Evolutionary conservation across 2,113 vertebrate genomes (phyloP).

Genomic region (Seriola aureovittata): DNA sequence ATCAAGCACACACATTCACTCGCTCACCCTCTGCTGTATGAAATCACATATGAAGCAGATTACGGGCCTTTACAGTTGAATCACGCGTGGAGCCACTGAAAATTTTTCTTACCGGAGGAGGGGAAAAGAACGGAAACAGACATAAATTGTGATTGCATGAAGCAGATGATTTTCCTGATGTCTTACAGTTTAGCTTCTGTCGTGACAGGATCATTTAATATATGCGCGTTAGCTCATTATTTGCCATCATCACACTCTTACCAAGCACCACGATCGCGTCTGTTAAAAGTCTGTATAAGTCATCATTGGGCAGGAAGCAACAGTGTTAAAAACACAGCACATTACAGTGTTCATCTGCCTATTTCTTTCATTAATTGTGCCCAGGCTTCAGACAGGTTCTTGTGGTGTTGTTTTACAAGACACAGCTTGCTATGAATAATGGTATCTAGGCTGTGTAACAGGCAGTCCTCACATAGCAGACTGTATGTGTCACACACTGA

Average conservation of each 20-base stretch:
- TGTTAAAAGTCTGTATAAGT: slow-evolving; percentile 14
- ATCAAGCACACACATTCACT: slow-evolving; percentile 43
- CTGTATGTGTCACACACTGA: slow-evolving; percentile 46
- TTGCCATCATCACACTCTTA: slow-evolving; percentile 1
- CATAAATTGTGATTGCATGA: slow-evolving; percentile 20
- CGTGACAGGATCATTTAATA: slow-evolving; percentile 31
- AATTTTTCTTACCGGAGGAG: slow-evolving; percentile 5
- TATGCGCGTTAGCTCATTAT: slow-evolving; percentile 21
- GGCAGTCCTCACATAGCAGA: slow-evolving; percentile 48
- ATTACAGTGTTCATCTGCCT: slow-evolving; percentile 41
- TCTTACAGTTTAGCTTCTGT: neutral
- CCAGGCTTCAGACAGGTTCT: slow-evolving; percentile 42
- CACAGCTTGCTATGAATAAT: slow-evolving; percentile 70
- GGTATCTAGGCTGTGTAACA: slow-evolving; percentile 39
- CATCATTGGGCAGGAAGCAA: slow-evolving; percentile 43
- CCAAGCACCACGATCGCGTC: neutral
- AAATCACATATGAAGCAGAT: slow-evolving; percentile 73
- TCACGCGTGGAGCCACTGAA: slow-evolving; percentile 55
- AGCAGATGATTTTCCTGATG: slow-evolving; percentile 9
- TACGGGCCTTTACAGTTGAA: slow-evolving; percentile 63
- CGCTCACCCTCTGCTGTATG: slow-evolving; percentile 37
- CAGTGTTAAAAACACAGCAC: slow-evolving; percentile 39
- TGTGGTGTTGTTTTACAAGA: slow-evolving; percentile 71
- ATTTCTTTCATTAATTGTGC: slow-evolving; percentile 59
- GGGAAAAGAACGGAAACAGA: slow-evolving; percentile 42